Evolutionary conservation across 1,140 invertebrate genomes (phyloP), one percentile per base, ranked within the genome.

Genomic region (Dolichoris vasculosae): DNA sequence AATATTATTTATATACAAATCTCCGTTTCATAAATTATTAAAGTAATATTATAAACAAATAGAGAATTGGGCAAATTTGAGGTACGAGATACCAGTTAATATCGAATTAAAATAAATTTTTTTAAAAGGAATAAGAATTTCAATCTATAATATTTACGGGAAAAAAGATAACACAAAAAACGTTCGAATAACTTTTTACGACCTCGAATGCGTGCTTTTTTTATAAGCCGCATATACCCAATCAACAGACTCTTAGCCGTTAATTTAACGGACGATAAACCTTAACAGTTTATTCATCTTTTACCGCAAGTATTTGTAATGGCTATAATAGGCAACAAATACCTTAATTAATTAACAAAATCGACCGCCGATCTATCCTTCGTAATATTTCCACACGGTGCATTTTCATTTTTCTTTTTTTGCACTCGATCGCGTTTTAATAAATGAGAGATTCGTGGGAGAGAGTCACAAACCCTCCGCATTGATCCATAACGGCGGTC

Each of bases 401-500:
- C 2, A 32, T 30, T 32, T 30, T 59, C 26, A 20, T 59, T 23
- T 23, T 59, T n/a, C 63, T 67, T n/a, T n/a, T 67, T 67, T 8
- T 32, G 11, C 63, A 17, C 30, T 55, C 43, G 8, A 76, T 32
- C 59, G 63, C 40, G n/a, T 81, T 81, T 81, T 63, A 81, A 81
- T 81, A 81, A 81, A 81, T 69, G 35, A 48, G 67, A 64, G 43
- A 82, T 81, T 81, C 78, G 78, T 46, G 59, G 59, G 78, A 48
- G 51, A 40, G 51, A 64, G 55, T n/a, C n/a, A 17, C 80, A 46
- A 23, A 17, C 35, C 80, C 43, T 71, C 23, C 48, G 81, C 80
- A 82, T 82, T 71, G 43, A 82, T 82, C 80, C 64, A 48, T 26
- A 4, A 75, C 67, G 40, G 80, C 67, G 43, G 35, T 71, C 46